phyloP scores from a whole-genome alignment of 2,888 invertebrate genomes.

The Cephonodes hylas region DNA sequence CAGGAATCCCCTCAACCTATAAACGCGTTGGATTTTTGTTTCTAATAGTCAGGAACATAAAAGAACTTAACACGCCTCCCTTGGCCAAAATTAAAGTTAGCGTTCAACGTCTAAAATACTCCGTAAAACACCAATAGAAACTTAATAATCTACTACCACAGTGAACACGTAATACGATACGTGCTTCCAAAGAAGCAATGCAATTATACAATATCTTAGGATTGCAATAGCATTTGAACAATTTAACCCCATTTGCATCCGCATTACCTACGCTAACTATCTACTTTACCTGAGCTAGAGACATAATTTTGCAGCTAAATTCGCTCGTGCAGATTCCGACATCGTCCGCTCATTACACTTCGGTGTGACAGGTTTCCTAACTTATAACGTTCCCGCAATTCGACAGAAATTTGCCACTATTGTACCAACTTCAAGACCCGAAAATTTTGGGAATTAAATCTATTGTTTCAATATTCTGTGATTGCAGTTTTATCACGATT shows the following conservation, averaged over 20 bases:
- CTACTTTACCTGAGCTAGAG: background rate
- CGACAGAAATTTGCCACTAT: slow-evolving; percentile 22
- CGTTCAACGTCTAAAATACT: too few relatives aligned
- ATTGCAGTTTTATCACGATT: background rate
- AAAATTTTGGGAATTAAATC: slow-evolving; percentile 21
- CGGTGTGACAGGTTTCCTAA: slow-evolving; percentile 2
- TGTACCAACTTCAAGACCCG: slow-evolving; percentile 16
- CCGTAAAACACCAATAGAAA: too few relatives aligned
- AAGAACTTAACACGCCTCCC: too few relatives aligned
- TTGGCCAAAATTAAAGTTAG: too few relatives aligned
- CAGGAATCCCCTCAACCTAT: too few relatives aligned
- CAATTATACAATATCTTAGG: background rate
- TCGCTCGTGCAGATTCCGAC: background rate
- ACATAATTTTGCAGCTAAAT: background rate
- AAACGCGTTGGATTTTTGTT: too few relatives aligned
- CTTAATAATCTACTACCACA: background rate
- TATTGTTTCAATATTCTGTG: background rate
- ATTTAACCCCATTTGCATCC: background rate
- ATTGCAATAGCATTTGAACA: background rate
- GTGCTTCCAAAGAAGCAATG: background rate
- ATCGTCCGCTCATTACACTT: background rate
- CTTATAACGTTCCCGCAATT: slow-evolving; percentile 15
- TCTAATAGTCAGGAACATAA: too few relatives aligned
- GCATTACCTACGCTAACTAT: background rate
- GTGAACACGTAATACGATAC: background rate